These are phyloP conservation scores for Datnioides undecimradiatus DNA, from an alignment of 2,113 vertebrate species.

Conservation along the genomic window DNA sequence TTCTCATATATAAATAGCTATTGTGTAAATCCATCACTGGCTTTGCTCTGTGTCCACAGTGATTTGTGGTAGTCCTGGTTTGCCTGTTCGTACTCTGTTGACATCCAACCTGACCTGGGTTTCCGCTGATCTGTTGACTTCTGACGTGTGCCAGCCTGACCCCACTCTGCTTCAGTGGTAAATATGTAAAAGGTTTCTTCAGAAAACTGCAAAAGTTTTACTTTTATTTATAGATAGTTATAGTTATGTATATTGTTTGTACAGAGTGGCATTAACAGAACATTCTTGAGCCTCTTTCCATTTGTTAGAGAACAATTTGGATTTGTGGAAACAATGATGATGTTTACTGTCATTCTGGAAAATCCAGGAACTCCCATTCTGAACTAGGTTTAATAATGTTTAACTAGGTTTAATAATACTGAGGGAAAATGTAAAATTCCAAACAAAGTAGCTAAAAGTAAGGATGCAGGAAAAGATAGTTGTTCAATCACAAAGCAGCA, in stretches of 20 bases:
- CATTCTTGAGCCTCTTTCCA: background rate
- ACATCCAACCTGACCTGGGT: conserved; percentile 71
- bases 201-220: background rate
- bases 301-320: background rate
- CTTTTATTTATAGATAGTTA: background rate
- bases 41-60: conserved; percentile 32
- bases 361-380: background rate
- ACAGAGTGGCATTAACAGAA: background rate
- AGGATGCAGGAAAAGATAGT: background rate
- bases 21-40: background rate
- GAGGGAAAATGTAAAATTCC: background rate
- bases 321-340: background rate
- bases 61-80: conserved; percentile 61
- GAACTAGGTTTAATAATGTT: too few species aligned
- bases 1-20: background rate
- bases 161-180: conserved; percentile 60
- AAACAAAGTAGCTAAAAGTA: background rate
- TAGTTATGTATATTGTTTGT: background rate
- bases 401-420: too few species aligned
- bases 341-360: background rate
- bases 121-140: conserved; percentile 9
- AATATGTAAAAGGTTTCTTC: background rate
- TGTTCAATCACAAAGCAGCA: background rate
- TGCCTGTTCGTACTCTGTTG: conserved; percentile 24
- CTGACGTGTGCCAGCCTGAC: conserved; percentile 53